A percentile compares a stretch with the other conserved stretches of the same genome.
These are phyloP conservation scores for Trissolcus japonicus DNA, from an alignment of 2,888 invertebrate genomes.

Conservation along the genomic window DNA sequence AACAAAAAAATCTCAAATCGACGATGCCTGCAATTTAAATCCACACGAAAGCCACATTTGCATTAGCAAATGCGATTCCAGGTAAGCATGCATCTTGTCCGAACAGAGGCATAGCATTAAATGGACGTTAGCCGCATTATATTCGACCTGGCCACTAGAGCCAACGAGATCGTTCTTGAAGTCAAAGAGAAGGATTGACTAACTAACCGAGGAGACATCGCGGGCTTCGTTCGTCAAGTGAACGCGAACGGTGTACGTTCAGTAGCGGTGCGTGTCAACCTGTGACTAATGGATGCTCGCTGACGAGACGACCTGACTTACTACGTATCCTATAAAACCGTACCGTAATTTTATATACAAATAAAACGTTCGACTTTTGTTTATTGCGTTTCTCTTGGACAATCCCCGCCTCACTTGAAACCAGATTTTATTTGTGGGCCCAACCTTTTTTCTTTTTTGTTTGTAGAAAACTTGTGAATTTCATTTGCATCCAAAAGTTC, in stretches of 20 bases:
- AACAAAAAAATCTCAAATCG: conserved; percentile 1
- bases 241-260: conserved; percentile 29
- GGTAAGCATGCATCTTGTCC: conserved; percentile 42
- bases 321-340: conserved; percentile 28
- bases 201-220: conserved; percentile 52
- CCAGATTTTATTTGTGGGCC: too few species aligned
- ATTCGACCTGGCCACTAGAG: conserved; percentile 39
- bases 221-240: conserved; percentile 50
- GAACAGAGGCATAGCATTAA: conserved; percentile 58
- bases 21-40: neutral
- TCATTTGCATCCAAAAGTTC: conserved; percentile 29
- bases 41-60: conserved; percentile 11
- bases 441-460: too few species aligned
- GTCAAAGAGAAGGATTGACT: conserved; percentile 46
- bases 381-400: neutral
- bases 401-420: neutral
- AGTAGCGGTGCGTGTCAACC: conserved; percentile 58
- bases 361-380: conserved; percentile 11
- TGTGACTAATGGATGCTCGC: conserved; percentile 54
- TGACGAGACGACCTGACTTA: conserved; percentile 55
- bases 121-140: conserved; percentile 54
- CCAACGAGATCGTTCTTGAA: conserved; percentile 49
- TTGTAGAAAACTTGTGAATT: conserved; percentile 5
- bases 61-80: conserved; percentile 13
- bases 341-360: conserved; percentile 43